Base-by-base conservation (phyloP, 2,888 invertebrate species). In the Pasiphila rectangulata region DNA sequence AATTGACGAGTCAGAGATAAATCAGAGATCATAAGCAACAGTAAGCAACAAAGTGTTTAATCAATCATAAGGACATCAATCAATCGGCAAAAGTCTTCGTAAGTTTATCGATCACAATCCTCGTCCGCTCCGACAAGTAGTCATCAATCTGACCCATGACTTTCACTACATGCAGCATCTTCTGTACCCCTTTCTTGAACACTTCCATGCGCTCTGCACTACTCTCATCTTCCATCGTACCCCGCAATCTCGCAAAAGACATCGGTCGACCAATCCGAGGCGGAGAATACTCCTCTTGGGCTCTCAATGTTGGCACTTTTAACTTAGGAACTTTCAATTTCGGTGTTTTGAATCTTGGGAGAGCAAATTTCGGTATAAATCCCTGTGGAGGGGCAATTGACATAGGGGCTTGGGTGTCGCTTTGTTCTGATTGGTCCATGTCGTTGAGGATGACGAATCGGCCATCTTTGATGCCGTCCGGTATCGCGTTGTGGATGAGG, bases 101-200 rank as follows among this genome's bases (percentile, higher is more conserved):
- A 16, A 88, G 57, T 55, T 85, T 85, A 25, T 88, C 87, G 4
- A 87, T 70, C 12, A 88, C 63, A 39, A 85, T 83, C 24, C 85
- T 64, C 4, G 80, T 81, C 49, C 88, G 69, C 27, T 87, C 85
- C 1, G 88, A 83, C 23, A 88, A 29, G 47, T 87, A 88, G 46
- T 79, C 76, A 29, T 87, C 87, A 16, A 88, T 75, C 58, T 83
- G 78, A 0, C 84, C 81, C 15, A 88, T 57, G 9, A 87, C 81
- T 61, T 83, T 87, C 1, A 87, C 86, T 1, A 85, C 72, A 24
- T 83, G 79, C 2, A 87, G 53, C 80, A 88, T 74, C 59, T 84
- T 86, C 57, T 84, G 80, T 0, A 88, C 72, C 0, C 82, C 85
- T 53, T 83, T 88, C 57, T 85, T 86, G 46, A 88, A 81, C 34